Conservation (phyloP, 2,113 vertebrate species). For the Montifringilla adamsi region DNA sequence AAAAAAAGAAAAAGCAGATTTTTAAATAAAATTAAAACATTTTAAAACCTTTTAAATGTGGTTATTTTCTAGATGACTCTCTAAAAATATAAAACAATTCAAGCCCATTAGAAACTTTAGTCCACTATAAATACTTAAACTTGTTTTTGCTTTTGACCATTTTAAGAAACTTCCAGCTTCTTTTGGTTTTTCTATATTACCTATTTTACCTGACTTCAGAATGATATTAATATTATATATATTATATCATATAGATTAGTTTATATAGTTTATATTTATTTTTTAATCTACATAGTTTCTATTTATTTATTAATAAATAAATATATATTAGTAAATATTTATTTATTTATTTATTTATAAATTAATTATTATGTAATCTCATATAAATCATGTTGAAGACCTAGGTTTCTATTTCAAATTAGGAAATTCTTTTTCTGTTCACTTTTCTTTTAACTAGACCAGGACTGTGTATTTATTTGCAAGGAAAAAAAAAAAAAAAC, state of each 20-base stretch:
- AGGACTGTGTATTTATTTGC: background rate
- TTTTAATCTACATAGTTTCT: no score
- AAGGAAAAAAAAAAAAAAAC: background rate
- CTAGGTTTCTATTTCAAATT: background rate
- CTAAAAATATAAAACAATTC: background rate
- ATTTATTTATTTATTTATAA: background rate
- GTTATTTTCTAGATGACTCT: background rate
- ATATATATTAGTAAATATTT: no score
- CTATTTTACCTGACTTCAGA: background rate
- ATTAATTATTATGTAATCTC: background rate
- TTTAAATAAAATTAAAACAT: background rate
- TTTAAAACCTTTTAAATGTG: background rate
- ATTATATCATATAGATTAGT: background rate
- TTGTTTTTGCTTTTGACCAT: background rate
- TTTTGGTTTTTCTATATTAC: background rate
- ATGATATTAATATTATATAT: background rate
- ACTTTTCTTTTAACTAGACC: background rate
- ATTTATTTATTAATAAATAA: no score
- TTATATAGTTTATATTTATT: background rate
- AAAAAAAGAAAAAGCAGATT: accelerated
- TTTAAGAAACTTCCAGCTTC: background rate
- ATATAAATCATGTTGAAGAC: background rate
- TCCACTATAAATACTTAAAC: background rate
- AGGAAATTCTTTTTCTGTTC: background rate
- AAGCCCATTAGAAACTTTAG: background rate